Percentiles rank a stretch among this genome's conserved stretches.
phyloP scores from a whole-genome alignment of 2,113 vertebrate species.

The Melospiza georgiana region DNA sequence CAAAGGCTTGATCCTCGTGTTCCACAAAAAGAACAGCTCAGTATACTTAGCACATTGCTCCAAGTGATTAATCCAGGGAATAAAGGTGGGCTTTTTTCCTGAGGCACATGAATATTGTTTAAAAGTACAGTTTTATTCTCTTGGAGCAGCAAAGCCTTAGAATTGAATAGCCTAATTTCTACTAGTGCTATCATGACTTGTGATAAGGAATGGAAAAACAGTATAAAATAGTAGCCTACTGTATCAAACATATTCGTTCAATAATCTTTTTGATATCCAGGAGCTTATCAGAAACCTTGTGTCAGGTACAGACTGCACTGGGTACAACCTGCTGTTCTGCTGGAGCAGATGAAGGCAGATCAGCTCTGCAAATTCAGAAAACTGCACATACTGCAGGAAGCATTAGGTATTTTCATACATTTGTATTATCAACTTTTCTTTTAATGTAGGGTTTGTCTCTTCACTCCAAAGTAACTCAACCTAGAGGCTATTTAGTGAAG shows the following conservation, averaged over 20 bases:
- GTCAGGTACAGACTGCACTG: neutral
- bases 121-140: neutral
- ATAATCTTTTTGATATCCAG: constrained; percentile 7
- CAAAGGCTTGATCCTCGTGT: neutral
- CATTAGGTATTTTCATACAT: neutral
- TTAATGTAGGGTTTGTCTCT: neutral
- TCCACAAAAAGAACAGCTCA: constrained; percentile 32
- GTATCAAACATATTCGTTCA: neutral
- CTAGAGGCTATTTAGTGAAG: neutral
- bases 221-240: neutral
- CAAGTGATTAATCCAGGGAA: neutral
- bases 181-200: neutral
- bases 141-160: neutral
- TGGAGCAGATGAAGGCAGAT: neutral
- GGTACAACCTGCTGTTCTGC: neutral
- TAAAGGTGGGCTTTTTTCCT: neutral
- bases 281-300: neutral
- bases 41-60: constrained; percentile 18
- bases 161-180: neutral
- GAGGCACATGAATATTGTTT: neutral
- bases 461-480: neutral
- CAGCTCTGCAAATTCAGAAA: neutral
- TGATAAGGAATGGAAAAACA: neutral
- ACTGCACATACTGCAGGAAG: neutral
- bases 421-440: neutral